Base-by-base conservation (phyloP, 1,140 invertebrate species). In the Drosophila chauvacae region DNA sequence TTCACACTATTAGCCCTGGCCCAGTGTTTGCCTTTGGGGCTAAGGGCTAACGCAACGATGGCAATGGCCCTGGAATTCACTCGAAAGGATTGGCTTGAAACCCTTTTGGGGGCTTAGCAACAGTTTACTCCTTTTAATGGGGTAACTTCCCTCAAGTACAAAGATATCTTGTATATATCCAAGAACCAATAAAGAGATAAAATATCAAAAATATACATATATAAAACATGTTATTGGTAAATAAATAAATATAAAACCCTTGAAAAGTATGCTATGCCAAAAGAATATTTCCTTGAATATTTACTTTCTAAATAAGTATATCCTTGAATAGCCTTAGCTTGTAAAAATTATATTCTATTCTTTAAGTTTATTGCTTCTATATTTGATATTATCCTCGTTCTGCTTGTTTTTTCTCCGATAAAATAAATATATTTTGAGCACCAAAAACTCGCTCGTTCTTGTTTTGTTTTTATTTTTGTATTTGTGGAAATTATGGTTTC, bases 1-100 rank as follows among this genome's bases (percentile, higher is more conserved):
- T 76, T 76, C 83, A 86, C 82, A 64, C 78, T 87, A 79, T 86
- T 86, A 86, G 72, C 81, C 66, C 47, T 59, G 59, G 55, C 72
- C 69, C 53, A 23, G 23, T 71, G 68, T 84, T 84, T 84, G 77
- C 66, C 77, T 81, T 85, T 47, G 48, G 59, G 62, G 65, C 64
- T 28, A 48, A 48, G 47, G 47, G 26, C 23, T 3, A 28, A 5
- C 7, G 26, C 26, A 4, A 28, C n/a, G 4, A 48, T 9, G 51
- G 51, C 30, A 23, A 23, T 39, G 33, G 13, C 70, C 68, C 68
- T 84, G 77, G 61, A 80, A 84, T 72, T 84, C 65, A 57, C 66
- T 55, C 62, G 58, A 84, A 65, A 71, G 81, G 68, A 85, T 84
- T 85, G 68, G 60, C 71, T 48, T 53, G 35, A 71, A 71, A 72